phyloP scores from a whole-genome alignment of 2,113 vertebrate species.

The Piprites chloris region DNA sequence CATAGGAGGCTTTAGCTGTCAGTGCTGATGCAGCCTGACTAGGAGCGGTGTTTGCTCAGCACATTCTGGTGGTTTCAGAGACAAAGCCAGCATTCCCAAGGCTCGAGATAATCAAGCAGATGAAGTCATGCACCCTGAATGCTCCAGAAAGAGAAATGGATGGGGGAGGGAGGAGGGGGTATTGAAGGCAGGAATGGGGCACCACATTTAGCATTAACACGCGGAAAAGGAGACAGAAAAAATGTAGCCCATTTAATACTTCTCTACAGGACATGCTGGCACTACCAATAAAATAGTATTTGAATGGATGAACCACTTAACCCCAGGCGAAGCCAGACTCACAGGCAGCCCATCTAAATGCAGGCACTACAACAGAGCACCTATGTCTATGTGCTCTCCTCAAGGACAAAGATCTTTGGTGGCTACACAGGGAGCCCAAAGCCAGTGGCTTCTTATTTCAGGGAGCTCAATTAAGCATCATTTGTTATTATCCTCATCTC shows the following conservation, averaged over 20 bases:
- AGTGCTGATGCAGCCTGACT: background rate
- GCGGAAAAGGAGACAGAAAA: background rate
- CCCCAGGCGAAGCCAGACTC: background rate
- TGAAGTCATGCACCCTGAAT: slow-evolving; percentile 29
- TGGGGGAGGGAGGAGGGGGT: too few relatives aligned
- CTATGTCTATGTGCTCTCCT: rapidly evolving
- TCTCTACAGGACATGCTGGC: background rate
- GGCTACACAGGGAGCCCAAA: background rate
- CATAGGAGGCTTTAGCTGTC: background rate
- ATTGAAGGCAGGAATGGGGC: background rate
- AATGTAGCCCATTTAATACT: background rate
- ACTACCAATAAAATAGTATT: background rate
- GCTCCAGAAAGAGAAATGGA: background rate
- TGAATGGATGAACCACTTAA: background rate
- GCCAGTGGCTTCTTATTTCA: background rate
- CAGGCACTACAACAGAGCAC: background rate
- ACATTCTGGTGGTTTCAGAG: slow-evolving; percentile 13
- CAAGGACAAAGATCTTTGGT: background rate
- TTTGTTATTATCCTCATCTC: background rate
- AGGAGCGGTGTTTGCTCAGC: background rate
- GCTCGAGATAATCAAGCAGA: slow-evolving; percentile 14
- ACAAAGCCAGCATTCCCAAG: slow-evolving; percentile 32
- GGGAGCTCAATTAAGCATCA: background rate
- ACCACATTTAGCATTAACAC: background rate
- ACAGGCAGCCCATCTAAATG: background rate